A percentile compares a stretch with the other conserved stretches of the same genome.
Evolutionary conservation across 2,797 vertebrate species (phyloP).

Genomic region (Anabas testudineus): DNA sequence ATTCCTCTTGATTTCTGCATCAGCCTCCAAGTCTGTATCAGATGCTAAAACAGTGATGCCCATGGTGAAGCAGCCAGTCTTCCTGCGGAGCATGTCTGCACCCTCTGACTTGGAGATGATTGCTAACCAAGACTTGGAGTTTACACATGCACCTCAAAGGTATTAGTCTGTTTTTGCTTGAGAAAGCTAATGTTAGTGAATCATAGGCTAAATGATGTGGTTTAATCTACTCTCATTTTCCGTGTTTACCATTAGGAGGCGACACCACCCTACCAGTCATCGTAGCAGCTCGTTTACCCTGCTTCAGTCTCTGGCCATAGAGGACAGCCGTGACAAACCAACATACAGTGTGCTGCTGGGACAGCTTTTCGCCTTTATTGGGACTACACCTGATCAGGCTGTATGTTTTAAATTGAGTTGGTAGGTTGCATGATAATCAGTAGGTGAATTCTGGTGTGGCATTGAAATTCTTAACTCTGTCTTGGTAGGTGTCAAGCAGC

Average conservation of each 20-base stretch:
- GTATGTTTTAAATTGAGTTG: conserved; percentile 76
- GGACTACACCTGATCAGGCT: conserved; percentile 96
- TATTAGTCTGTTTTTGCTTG: conserved; percentile 32
- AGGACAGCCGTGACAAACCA: conserved; percentile 95
- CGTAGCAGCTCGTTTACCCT: conserved; percentile 98
- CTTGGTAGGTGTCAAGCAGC: conserved; percentile 93
- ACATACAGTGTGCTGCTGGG: conserved; percentile 96
- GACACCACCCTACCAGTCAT: conserved; percentile 93
- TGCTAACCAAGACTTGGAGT: conserved; percentile 95
- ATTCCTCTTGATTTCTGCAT: conserved; percentile 23
- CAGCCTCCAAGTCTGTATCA: conserved; percentile 95
- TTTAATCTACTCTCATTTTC: background rate
- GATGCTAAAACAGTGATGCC: conserved; percentile 93
- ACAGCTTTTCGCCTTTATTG: conserved; percentile 98
- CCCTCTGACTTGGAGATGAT: conserved; percentile 99
- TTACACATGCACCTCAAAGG: conserved; percentile 93
- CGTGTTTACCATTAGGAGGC: conserved; percentile 84
- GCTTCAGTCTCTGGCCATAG: conserved; percentile 92
- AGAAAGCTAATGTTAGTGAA: background rate
- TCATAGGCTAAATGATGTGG: background rate
- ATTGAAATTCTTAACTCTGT: background rate
- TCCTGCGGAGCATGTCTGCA: conserved; percentile 98
- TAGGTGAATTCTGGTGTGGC: conserved; percentile 16
- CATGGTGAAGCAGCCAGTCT: conserved; percentile 94
- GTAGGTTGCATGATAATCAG: conserved; percentile 13